Evolutionary conservation across 2,797 vertebrate genomes (phyloP), one percentile per base, ranked within the genome.

Genomic region (Borostomias antarcticus): DNA sequence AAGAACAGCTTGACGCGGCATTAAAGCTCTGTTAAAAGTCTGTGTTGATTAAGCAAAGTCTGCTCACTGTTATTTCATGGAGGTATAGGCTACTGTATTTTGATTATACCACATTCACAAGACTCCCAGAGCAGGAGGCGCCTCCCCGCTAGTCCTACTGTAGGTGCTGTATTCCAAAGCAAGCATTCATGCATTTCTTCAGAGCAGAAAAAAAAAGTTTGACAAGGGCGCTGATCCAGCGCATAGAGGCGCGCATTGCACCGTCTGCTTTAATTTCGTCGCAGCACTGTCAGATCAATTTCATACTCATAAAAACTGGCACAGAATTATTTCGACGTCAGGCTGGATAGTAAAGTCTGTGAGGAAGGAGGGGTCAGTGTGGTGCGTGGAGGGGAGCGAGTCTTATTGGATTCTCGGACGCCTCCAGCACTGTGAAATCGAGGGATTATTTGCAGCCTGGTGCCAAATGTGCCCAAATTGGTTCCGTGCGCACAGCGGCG

Each of bases 301-400:
- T 3, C 7, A 9, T 33, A 56, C n/a, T n/a, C 17, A 23, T 19
- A 7, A 56, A 19, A 29, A 1, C 15, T 29, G 26, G 29, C 17
- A 32, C 17, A 32, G 53, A 32, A 56, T 29, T 19, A 40, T 26
- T 54, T 40, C 33, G 61, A 69, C 72, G 62, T 69, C 62, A 74
- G 58, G 26, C 47, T 32, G 35, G 17, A n/a, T n/a, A 19, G 21
- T 5, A 1, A 40, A 40, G 1, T 8, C 9, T 9, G 48, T 61
- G 21, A 61, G 86, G 85, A 86, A 83, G 86, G 83, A 83, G 81
- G 85, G 81, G 84, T 78, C 79, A 75, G 52, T 9, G 51, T 50
- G 19, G 29, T 45, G 35, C 25, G 47, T 4, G 58, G 45, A 60
- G 65, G 54, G 66, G 37, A 61, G 47, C 66, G n/a, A n/a, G n/a